Evolutionary conservation across 1,140 invertebrate species (phyloP), one percentile per base, ranked within the genome.

Genomic region (Heliconius himera): DNA sequence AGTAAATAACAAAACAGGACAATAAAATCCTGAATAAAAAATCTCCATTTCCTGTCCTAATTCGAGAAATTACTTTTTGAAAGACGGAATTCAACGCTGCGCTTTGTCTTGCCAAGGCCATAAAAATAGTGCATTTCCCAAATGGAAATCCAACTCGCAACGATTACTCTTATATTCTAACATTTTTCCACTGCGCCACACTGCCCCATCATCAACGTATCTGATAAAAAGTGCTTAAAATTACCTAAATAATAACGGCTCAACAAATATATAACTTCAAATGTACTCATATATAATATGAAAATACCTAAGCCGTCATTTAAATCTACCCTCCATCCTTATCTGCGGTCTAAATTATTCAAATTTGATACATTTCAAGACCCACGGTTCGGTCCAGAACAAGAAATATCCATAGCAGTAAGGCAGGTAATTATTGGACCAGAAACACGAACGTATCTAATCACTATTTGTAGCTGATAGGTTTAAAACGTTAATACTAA

Each of bases 391-490:
- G 41, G 41, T 38, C 72, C 75, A 46, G 75, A 79, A 46, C 82
- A 56, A 78, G 83, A 81, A 81, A 81, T 83, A 86, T 79, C 82
- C 81, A 81, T 84, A 81, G 81, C 70, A 29, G 76, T 81, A 76
- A 46, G 83, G 74, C 84, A 56, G 84, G 83, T 88, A 90, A 92
- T 91, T 89, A 90, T 85, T 88, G 82, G 84, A 83, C 84, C 84
- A 77, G 82, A 83, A 88, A 87, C 85, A 83, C 82, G 83, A 83
- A 85, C 82, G 81, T 83, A 82, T 81, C 80, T 90, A 90, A 91
- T 90, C 90, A 88, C 83, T 82, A 88, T 87, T 85, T 83, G 82
- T 84, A 84, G 84, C 83, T 86, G 90, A 90, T 90, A 88, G 85
- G 82, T 86, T 78, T 77, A 79, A 81, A 84, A 85, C 84, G 83